phyloP scores from a whole-genome alignment of 2,797 vertebrate genomes.

The Takifugu rubripes region DNA sequence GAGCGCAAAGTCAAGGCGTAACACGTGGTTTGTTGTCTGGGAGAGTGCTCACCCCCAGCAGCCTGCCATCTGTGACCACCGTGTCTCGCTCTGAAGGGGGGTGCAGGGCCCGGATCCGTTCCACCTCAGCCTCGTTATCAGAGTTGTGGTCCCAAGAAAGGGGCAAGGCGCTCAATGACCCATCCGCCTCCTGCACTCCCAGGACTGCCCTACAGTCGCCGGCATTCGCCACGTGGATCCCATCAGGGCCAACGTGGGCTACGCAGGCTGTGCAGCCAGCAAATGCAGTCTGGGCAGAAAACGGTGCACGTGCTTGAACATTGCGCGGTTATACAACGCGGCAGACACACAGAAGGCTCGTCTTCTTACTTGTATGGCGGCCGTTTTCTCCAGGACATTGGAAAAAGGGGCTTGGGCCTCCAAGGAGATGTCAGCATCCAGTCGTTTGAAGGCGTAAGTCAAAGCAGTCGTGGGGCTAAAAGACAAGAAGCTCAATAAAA shows the following conservation, averaged over 20 bases:
- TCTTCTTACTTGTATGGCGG: conserved; percentile 82
- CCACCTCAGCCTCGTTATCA: conserved; percentile 79
- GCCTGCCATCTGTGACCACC: conserved; percentile 82
- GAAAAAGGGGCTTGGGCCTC: conserved; percentile 89
- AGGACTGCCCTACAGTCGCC: conserved; percentile 90
- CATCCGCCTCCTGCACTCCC: conserved; percentile 82
- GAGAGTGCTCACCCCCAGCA: conserved; percentile 78
- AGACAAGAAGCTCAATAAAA: conserved; percentile 1
- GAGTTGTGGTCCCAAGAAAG: conserved; percentile 90
- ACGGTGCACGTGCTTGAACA: not conserved
- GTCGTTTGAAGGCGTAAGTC: conserved; percentile 83
- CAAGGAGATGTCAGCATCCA: conserved; percentile 90
- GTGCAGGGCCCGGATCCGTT: conserved; percentile 83
- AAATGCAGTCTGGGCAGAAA: conserved; percentile 81
- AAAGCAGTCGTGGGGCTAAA: conserved; percentile 81
- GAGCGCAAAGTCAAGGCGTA: not conserved
- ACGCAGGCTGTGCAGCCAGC: conserved; percentile 90
- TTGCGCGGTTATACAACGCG: not conserved
- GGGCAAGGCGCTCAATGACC: conserved; percentile 85
- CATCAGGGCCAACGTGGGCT: conserved; percentile 80
- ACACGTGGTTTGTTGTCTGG: not conserved
- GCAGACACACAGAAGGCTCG: not conserved
- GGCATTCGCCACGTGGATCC: conserved; percentile 86
- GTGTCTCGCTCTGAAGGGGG: conserved; percentile 84
- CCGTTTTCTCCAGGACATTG: conserved; percentile 81